Percentiles rank a stretch among this genome's conserved stretches.
Conservation (phyloP, 2,797 vertebrate species). For the Eulemur rubriventer region DNA sequence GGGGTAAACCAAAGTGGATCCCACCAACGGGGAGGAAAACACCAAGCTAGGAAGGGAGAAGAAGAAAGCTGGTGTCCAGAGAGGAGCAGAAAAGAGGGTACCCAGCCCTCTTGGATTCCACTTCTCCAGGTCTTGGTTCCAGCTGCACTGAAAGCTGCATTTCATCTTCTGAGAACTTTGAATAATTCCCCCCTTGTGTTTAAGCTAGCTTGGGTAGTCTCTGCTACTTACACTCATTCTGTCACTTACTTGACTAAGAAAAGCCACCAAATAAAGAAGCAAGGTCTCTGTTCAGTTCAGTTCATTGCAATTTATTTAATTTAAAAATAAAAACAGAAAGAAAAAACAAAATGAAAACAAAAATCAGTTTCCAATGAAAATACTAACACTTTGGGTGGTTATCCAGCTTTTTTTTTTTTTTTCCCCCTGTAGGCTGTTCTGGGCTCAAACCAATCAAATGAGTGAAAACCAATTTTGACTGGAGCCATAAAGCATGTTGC, state of each 20-base stretch:
- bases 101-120: rapidly evolving
- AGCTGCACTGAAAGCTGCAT: neutral
- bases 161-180: neutral
- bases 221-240: neutral
- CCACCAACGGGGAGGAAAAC: neutral
- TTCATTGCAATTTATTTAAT: conserved; percentile 87
- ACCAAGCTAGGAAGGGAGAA: neutral
- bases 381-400: conserved; percentile 87
- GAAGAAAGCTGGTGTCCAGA: too few species aligned
- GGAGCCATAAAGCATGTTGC: conserved; percentile 86
- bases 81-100: neutral
- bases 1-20: neutral
- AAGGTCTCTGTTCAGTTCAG: conserved; percentile 81
- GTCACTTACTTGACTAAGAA: conserved; percentile 33
- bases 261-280: conserved; percentile 67
- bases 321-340: conserved; percentile 80
- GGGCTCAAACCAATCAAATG: conserved; percentile 85
- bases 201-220: neutral
- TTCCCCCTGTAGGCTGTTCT: conserved; percentile 76
- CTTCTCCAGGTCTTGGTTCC: neutral
- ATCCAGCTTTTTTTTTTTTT: conserved; percentile 82
- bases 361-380: conserved; percentile 86
- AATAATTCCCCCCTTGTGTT: neutral
- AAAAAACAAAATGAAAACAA: conserved; percentile 59
- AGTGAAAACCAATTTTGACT: conserved; percentile 84